A percentile compares a stretch with the other conserved stretches of the same genome.
phyloP scores from a whole-genome alignment of 1,140 invertebrate species.

The Zelostemma sp. region DNA sequence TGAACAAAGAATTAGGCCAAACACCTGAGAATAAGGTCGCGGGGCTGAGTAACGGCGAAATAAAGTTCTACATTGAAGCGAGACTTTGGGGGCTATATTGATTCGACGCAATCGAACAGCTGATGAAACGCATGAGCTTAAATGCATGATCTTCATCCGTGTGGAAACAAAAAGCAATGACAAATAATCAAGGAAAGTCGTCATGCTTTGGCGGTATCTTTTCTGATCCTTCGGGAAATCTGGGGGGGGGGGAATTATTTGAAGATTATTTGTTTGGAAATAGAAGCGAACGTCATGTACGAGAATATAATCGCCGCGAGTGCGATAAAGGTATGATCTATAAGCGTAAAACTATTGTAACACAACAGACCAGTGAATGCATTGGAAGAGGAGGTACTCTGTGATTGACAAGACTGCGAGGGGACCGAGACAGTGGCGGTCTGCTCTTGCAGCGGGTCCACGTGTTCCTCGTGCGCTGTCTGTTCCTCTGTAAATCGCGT shows the following conservation, averaged over 20 bases:
- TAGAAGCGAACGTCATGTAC: slow-evolving; percentile 1
- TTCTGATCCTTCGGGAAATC: slow-evolving; percentile 2
- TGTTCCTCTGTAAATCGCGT: slow-evolving; percentile 68
- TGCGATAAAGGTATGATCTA: slow-evolving; percentile 27
- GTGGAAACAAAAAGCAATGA: not conserved
- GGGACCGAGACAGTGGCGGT: slow-evolving; percentile 61
- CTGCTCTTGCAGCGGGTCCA: slow-evolving; percentile 63
- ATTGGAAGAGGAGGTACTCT: slow-evolving; percentile 66
- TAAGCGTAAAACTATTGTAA: slow-evolving; percentile 65
- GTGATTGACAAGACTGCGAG: slow-evolving; percentile 64
- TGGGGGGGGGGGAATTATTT: not conserved
- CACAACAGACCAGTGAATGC: slow-evolving; percentile 69
- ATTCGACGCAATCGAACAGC: not conserved
- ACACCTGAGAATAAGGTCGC: slow-evolving; percentile 14
- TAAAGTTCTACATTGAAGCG: not conserved
- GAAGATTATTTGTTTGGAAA: not conserved
- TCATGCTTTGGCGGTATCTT: slow-evolving; percentile 23
- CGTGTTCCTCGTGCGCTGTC: slow-evolving; percentile 62
- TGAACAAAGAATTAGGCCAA: slow-evolving; percentile 12
- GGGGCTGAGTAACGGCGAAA: slow-evolving; percentile 1
- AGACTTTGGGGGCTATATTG: not conserved
- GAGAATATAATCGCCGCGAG: slow-evolving; percentile 25
- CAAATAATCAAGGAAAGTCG: not conserved
- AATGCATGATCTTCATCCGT: no score
- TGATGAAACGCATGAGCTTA: not conserved